Evolutionary conservation across 53 echinoderm and acorn worm species (phyloP).

Genomic region (Actinopyga echinites): DNA sequence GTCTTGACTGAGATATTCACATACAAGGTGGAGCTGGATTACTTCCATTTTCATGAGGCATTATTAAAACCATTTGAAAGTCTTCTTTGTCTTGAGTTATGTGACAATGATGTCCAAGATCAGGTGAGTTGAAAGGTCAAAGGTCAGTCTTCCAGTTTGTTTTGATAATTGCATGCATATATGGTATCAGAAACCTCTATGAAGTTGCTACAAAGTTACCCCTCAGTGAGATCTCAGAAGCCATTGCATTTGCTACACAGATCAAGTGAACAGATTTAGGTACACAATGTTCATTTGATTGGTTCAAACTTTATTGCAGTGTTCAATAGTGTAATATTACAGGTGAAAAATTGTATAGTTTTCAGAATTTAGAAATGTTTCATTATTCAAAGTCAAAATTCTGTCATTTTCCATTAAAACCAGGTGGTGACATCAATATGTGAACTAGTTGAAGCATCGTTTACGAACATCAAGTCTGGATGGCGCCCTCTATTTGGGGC

Average conservation of each 20-base stretch:
- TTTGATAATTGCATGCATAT: too few relatives aligned
- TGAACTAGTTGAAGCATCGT: slow-evolving; percentile 89
- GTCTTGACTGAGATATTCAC: slow-evolving; percentile 88
- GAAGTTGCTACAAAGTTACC: too few relatives aligned
- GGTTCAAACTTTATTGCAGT: too few relatives aligned
- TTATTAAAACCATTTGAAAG: slow-evolving; percentile 98
- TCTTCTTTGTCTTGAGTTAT: slow-evolving; percentile 90
- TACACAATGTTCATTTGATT: too few relatives aligned
- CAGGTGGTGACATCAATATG: slow-evolving; percentile 98
- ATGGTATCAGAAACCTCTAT: too few relatives aligned
- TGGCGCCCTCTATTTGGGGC: slow-evolving; percentile 99
- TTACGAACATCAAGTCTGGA: slow-evolving; percentile 92
- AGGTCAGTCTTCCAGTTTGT: too few relatives aligned
- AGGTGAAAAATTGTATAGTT: too few relatives aligned
- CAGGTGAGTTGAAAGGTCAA: slow-evolving; percentile 64
- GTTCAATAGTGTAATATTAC: too few relatives aligned
- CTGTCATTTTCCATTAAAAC: background rate
- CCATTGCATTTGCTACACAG: too few relatives aligned
- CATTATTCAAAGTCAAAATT: background rate
- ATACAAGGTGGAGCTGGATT: slow-evolving; percentile 74
- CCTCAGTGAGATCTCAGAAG: too few relatives aligned
- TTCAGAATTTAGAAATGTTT: too few relatives aligned
- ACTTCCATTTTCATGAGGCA: slow-evolving; percentile 99
- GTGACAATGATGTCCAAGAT: slow-evolving; percentile 97
- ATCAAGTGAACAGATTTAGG: too few relatives aligned